A percentile compares a stretch with the other conserved stretches of the same genome.
Conservation (phyloP, 2,113 vertebrate genomes). For the Heliornis fulica region DNA sequence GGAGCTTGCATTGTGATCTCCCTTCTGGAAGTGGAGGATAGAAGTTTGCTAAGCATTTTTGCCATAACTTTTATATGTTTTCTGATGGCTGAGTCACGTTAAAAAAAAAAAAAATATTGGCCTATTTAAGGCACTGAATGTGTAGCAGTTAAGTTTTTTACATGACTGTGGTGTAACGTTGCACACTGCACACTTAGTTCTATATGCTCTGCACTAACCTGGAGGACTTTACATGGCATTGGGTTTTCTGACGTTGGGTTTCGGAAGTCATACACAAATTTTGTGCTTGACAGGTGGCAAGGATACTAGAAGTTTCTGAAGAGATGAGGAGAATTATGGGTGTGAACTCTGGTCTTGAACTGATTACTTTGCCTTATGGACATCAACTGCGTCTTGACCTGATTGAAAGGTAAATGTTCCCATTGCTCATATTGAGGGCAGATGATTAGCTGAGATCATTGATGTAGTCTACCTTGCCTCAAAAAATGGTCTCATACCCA, state of each 20-base stretch:
- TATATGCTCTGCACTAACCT: background rate
- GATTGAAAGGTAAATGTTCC: conserved; percentile 86
- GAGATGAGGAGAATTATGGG: conserved; percentile 88
- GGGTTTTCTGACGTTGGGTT: background rate
- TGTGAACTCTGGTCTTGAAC: conserved; percentile 89
- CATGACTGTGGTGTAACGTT: background rate
- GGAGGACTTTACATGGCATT: background rate
- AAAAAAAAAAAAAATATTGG: background rate
- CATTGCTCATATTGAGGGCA: background rate
- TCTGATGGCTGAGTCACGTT: background rate
- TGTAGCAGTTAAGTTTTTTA: background rate
- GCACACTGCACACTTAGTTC: background rate
- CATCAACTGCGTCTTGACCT: conserved; percentile 92
- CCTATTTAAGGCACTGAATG: background rate
- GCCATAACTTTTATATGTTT: background rate
- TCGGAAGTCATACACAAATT: background rate
- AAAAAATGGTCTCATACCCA: no score
- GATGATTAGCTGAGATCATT: background rate
- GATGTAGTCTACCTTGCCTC: background rate
- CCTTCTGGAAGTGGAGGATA: background rate
- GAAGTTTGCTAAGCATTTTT: background rate
- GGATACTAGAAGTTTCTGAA: conserved; percentile 87
- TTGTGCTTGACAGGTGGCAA: conserved; percentile 80
- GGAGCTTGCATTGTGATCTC: background rate
- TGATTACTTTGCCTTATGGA: conserved; percentile 90